Percentiles rank a stretch among this genome's conserved stretches.
Conservation (phyloP, 1,140 invertebrate genomes). For the Aphelenchoides fujianensis region DNA sequence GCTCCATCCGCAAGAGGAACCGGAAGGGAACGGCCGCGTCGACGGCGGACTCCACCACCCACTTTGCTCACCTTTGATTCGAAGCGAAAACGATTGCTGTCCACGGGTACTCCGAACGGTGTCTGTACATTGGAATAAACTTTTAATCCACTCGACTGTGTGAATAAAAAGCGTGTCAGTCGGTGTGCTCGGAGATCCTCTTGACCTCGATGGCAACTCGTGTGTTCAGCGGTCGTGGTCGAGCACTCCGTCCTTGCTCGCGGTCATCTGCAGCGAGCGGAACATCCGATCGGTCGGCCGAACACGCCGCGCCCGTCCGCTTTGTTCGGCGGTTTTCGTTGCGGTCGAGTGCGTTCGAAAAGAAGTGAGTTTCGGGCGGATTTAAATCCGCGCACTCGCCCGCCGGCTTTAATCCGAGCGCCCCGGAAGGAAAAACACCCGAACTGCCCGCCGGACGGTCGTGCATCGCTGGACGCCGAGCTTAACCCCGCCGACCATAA, state of each 20-base stretch:
- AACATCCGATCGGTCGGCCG: no score
- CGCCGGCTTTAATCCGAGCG: not conserved
- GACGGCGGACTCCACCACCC: not conserved
- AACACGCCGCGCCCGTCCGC: no score
- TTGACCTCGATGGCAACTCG: not conserved
- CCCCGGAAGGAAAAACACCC: not conserved
- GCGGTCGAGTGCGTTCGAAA: not conserved
- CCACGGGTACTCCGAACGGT: no score
- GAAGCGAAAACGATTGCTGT: no score
- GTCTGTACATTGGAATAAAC: no score
- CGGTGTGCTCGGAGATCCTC: not conserved
- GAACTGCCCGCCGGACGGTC: not conserved
- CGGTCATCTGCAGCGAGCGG: not conserved
- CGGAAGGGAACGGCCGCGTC: not conserved
- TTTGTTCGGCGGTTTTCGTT: not conserved
- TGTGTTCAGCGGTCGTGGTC: not conserved
- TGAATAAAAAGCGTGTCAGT: not conserved
- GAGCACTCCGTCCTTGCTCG: not conserved
- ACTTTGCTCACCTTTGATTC: conserved; percentile 1
- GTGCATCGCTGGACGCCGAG: not conserved
- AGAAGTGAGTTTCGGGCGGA: not conserved
- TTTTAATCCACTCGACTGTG: no score
- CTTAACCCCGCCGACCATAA: not conserved
- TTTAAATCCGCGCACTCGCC: not conserved
- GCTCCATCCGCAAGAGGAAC: not conserved